These are phyloP conservation scores for Lydus trimaculatus DNA, from an alignment of 2,888 invertebrate genomes.

Conservation along the genomic window DNA sequence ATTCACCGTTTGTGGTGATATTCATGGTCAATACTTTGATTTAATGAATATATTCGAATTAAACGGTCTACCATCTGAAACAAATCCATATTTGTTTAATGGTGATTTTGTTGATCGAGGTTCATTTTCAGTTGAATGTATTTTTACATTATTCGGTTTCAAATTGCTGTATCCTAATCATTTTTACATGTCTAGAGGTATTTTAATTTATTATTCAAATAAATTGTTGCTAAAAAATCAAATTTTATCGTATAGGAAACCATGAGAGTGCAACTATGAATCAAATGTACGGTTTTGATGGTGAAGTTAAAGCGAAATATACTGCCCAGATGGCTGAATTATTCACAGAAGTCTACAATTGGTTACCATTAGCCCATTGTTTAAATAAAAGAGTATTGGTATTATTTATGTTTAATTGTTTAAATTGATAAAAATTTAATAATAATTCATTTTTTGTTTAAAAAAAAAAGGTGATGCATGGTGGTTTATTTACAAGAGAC, in stretches of 20 bases:
- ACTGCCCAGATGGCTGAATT: constrained; percentile 94
- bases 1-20: constrained; percentile 98
- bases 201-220: no score
- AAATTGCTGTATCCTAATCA: constrained; percentile 95
- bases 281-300: constrained; percentile 99
- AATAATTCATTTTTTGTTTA: no score
- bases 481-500: constrained; percentile 94
- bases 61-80: constrained; percentile 94
- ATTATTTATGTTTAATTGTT: no score
- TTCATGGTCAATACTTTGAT: constrained; percentile 99
- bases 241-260: no score
- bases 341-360: constrained; percentile 99
- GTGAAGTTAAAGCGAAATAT: constrained; percentile 97
- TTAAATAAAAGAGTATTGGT: constrained; percentile 85
- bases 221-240: no score
- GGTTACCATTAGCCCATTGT: constrained; percentile 95
- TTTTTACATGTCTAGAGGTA: constrained; percentile 98
- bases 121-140: constrained; percentile 99
- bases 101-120: constrained; percentile 99
- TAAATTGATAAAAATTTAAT: no score
- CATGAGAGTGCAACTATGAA: constrained; percentile 99
- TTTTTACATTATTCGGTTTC: constrained; percentile 95
- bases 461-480: constrained; percentile 99
- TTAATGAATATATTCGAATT: constrained; percentile 96
- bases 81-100: constrained; percentile 98